Conservation (phyloP, 1,140 invertebrate species). For the Andricus grossulariae region DNA sequence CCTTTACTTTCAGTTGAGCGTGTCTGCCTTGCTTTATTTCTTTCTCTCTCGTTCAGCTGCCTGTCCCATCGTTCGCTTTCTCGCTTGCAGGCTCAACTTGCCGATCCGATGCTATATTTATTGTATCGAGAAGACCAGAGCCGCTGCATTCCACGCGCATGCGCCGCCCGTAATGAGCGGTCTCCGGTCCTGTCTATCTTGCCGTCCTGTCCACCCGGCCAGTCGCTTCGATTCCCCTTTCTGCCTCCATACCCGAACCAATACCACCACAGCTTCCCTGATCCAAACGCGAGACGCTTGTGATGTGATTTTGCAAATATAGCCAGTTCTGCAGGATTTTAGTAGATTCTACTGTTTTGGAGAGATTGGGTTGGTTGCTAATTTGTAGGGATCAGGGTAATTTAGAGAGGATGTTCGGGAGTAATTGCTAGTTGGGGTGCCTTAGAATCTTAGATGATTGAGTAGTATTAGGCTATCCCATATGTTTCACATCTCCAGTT, state of each 20-base stretch:
- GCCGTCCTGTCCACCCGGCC: slow-evolving; percentile 56
- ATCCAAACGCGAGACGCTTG: no score
- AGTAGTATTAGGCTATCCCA: no score
- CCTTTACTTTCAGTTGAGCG: slow-evolving; percentile 48
- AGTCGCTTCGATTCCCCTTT: slow-evolving; percentile 40
- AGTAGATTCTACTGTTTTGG: no score
- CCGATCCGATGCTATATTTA: slow-evolving; percentile 69
- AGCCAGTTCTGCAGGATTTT: no score
- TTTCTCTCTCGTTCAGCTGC: slow-evolving; percentile 40
- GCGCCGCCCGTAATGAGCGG: slow-evolving; percentile 73
- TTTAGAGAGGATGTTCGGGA: no score
- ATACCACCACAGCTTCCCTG: no score
- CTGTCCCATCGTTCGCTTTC: slow-evolving; percentile 36
- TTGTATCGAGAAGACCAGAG: slow-evolving; percentile 68
- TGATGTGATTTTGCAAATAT: no score
- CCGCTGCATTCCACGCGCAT: slow-evolving; percentile 71
- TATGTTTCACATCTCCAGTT: no score
- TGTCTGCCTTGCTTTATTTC: slow-evolving; percentile 34
- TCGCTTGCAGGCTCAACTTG: slow-evolving; percentile 46
- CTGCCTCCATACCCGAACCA: neutral
- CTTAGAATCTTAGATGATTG: no score
- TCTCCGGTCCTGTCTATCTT: slow-evolving; percentile 71
- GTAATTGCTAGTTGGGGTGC: no score
- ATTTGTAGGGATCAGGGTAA: no score
- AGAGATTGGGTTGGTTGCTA: no score